phyloP scores from a whole-genome alignment of 1,140 invertebrate genomes.

The Anthonomus grandis region DNA sequence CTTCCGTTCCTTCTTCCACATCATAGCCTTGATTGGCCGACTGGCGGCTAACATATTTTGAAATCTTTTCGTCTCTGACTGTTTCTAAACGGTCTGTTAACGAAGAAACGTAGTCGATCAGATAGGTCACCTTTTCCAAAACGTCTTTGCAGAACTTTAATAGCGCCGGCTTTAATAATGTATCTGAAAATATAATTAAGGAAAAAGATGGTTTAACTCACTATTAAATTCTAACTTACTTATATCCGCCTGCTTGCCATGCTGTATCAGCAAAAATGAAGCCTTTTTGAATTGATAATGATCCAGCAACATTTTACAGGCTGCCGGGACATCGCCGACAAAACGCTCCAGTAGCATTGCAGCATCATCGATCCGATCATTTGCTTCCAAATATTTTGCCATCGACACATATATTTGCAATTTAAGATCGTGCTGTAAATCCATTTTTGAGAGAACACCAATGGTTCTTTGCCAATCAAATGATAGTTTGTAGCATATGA shows the following conservation, averaged over 20 bases:
- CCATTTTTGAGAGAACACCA: constrained; percentile 15
- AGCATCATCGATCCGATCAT: constrained; percentile 22
- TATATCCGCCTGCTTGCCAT: constrained; percentile 20
- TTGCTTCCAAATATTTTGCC: constrained; percentile 18
- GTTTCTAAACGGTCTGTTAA: too few relatives aligned
- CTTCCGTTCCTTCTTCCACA: constrained; percentile 22
- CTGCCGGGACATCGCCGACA: constrained; percentile 19
- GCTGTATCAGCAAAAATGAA: constrained; percentile 21
- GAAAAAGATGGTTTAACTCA: neutral
- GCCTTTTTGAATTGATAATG: constrained; percentile 25
- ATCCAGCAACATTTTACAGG: constrained; percentile 17
- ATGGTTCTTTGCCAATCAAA: constrained; percentile 29
- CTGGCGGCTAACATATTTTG: too few relatives aligned
- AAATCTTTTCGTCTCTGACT: too few relatives aligned
- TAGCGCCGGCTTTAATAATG: constrained; percentile 15
- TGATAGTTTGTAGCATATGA: constrained; percentile 22
- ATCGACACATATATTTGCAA: constrained; percentile 15
- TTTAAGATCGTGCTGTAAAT: constrained; percentile 6
- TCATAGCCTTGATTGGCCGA: too few relatives aligned
- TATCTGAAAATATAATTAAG: constrained; percentile 13
- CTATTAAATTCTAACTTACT: constrained; percentile 18
- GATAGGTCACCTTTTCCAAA: too few relatives aligned
- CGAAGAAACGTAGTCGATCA: too few relatives aligned
- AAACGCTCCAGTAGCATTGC: constrained; percentile 29
- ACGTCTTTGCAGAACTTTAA: constrained; percentile 17